Percentiles rank a stretch among this genome's conserved stretches.
Evolutionary conservation across 1,140 invertebrate genomes (phyloP).

Genomic region (Marisa cornuarietis): DNA sequence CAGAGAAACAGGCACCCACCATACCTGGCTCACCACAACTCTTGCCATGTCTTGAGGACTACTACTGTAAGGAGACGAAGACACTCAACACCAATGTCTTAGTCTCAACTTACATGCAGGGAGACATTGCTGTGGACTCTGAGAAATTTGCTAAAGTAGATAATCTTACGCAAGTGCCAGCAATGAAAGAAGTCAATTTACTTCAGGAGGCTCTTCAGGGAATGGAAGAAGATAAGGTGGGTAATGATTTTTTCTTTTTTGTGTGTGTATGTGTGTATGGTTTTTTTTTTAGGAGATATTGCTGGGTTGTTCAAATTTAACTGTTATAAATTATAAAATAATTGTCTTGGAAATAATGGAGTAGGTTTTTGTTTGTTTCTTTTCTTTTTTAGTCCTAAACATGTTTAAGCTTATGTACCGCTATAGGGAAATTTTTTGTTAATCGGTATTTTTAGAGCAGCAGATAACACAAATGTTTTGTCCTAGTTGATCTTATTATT

Average conservation of each 20-base stretch:
- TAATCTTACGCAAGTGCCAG: slow-evolving; percentile 26
- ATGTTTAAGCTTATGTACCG: neutral
- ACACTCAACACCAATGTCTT: slow-evolving; percentile 75
- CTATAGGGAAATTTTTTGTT: no score
- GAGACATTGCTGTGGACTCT: slow-evolving; percentile 69
- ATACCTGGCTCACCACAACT: neutral
- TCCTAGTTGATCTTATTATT: no score
- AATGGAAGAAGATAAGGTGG: slow-evolving; percentile 33
- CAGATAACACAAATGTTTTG: neutral
- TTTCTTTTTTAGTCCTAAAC: neutral
- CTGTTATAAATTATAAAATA: no score
- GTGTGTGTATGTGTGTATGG: no score
- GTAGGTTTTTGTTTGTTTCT: no score
- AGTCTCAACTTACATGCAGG: slow-evolving; percentile 67
- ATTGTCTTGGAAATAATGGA: no score
- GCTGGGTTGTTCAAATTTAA: no score
- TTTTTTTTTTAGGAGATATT: no score
- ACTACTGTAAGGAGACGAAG: slow-evolving; percentile 73
- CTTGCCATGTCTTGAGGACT: slow-evolving; percentile 69
- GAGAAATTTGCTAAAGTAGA: slow-evolving; percentile 72
- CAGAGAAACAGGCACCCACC: no score
- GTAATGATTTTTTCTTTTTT: no score
- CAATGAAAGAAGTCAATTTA: slow-evolving; percentile 31
- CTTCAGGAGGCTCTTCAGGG: slow-evolving; percentile 31
- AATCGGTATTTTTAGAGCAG: no score